Conservation (phyloP, 2,888 invertebrate genomes). For the Panopea generosa region DNA sequence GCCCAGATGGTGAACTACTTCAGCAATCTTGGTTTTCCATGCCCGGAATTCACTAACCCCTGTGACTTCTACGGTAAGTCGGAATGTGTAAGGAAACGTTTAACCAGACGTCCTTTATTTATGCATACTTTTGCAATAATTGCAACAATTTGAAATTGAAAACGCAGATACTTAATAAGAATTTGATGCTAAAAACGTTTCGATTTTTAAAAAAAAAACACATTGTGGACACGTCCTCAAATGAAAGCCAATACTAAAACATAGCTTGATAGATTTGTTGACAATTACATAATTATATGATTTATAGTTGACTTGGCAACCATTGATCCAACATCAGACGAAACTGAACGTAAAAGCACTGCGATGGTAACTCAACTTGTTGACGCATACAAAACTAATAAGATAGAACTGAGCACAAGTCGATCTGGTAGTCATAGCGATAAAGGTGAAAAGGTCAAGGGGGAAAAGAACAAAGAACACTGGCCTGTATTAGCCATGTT, state of each 20-base stretch:
- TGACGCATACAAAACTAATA: slow-evolving; percentile 38
- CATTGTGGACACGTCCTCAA: too few species aligned
- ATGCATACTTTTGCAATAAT: too few species aligned
- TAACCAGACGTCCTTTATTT: too few species aligned
- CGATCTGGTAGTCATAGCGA: slow-evolving; percentile 23
- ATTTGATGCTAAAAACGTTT: too few species aligned
- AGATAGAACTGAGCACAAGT: slow-evolving; percentile 18
- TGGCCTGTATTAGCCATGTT: slow-evolving; percentile 68
- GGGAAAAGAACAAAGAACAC: slow-evolving; percentile 46
- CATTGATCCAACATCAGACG: slow-evolving; percentile 92
- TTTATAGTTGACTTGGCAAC: slow-evolving; percentile 90
- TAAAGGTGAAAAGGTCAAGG: too few species aligned
- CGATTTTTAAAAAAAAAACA: too few species aligned
- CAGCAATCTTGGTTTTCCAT: slow-evolving; percentile 97
- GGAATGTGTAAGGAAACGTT: too few species aligned
- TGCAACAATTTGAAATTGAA: too few species aligned
- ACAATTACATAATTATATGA: too few species aligned
- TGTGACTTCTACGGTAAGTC: slow-evolving; percentile 98
- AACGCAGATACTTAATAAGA: too few species aligned
- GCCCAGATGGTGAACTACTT: slow-evolving; percentile 97
- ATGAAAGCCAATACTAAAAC: too few species aligned
- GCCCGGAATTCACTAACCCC: slow-evolving; percentile 98
- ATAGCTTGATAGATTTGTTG: too few species aligned
- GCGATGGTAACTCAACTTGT: slow-evolving; percentile 94
- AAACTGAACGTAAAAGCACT: slow-evolving; percentile 96